phyloP scores from a whole-genome alignment of 2,888 invertebrate genomes.

The Epirrhoe alternata region DNA sequence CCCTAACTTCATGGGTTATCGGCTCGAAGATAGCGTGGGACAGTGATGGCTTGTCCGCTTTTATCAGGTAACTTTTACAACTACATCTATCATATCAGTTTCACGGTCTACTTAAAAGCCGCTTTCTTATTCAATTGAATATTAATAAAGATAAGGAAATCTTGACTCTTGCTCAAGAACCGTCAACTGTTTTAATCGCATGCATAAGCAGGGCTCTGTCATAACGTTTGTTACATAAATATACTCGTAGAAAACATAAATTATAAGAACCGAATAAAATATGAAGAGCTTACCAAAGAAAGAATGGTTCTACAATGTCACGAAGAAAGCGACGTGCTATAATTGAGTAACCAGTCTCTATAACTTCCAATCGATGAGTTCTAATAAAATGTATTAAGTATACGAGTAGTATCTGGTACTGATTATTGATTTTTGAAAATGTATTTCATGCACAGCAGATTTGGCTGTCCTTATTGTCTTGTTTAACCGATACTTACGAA shows the following conservation, averaged over 20 bases:
- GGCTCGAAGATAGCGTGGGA: conserved; percentile 55
- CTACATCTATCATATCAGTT: not conserved
- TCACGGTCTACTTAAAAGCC: conserved; percentile 2
- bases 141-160: conserved; percentile 6
- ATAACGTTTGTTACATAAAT: not conserved
- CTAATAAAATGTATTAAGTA: not conserved
- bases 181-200: not conserved
- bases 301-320: not conserved
- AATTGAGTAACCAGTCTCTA: not conserved
- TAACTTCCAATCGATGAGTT: not conserved
- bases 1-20: conserved; percentile 45
- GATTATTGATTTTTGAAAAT: not conserved
- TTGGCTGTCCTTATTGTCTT: not conserved
- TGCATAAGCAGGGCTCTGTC: not conserved
- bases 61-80: conserved; percentile 32
- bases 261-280: not conserved
- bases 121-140: conserved; percentile 5
- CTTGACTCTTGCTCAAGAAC: not conserved
- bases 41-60: conserved; percentile 44
- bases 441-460: not conserved
- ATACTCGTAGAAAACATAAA: not conserved
- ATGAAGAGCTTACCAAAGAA: not conserved
- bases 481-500: not conserved
- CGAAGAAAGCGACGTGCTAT: not conserved
- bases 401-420: not conserved